phyloP scores from a whole-genome alignment of 2,797 vertebrate genomes.

The Platalea minor region DNA sequence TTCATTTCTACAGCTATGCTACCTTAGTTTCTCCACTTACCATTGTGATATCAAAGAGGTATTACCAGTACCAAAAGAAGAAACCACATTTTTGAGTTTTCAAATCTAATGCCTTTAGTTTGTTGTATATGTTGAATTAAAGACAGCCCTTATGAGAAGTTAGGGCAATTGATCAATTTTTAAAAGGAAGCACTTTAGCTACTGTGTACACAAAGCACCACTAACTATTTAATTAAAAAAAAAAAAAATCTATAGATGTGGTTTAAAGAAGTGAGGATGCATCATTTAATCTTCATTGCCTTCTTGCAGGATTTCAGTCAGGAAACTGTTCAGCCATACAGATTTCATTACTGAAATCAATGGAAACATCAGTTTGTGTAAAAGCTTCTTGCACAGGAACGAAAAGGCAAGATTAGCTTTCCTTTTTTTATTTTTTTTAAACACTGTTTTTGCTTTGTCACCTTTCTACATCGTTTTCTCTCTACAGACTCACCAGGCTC shows the following conservation, averaged over 20 bases:
- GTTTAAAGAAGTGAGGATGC: neutral
- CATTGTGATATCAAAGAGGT: neutral
- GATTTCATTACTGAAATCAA: neutral
- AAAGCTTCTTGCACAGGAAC: neutral
- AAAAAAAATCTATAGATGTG: neutral
- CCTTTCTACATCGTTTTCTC: rapidly evolving
- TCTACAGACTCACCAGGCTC: neutral
- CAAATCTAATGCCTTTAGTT: neutral
- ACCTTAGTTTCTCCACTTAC: neutral
- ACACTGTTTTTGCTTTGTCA: neutral
- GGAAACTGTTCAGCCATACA: neutral
- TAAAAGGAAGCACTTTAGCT: neutral
- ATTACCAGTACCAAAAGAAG: neutral
- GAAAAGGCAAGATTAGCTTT: neutral
- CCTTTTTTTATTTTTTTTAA: rapidly evolving
- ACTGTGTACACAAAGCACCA: neutral
- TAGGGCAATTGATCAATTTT: neutral
- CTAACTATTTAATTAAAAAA: neutral
- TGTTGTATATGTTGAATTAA: neutral
- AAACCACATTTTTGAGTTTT: neutral
- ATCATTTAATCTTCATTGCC: neutral
- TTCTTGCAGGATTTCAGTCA: neutral
- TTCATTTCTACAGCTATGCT: neutral
- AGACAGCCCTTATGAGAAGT: neutral
- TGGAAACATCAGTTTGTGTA: neutral